phyloP scores from a whole-genome alignment of 2,797 vertebrate genomes.

The Danionella dracula region DNA sequence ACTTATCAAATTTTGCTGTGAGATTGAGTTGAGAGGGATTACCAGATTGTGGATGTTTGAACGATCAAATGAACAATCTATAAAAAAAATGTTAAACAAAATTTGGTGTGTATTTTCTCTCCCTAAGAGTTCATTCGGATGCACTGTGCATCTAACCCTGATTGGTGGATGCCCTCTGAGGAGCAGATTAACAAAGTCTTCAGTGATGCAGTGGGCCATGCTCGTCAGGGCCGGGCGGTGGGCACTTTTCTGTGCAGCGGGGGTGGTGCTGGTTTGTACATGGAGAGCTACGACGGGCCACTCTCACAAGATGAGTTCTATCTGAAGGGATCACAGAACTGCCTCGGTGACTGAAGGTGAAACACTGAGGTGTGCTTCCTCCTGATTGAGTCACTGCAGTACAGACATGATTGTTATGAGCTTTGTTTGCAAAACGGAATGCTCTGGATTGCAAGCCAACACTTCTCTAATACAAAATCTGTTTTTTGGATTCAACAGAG shows the following conservation, averaged over 20 bases:
- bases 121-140: constrained; percentile 97
- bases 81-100: too few species aligned
- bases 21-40: too few species aligned
- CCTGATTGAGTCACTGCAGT: constrained; percentile 4
- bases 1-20: too few species aligned
- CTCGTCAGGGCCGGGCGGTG: constrained; percentile 92
- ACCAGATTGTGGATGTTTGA: too few species aligned
- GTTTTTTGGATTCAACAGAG: too few species aligned
- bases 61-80: too few species aligned
- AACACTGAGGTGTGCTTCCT: neutral
- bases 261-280: constrained; percentile 81
- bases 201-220: constrained; percentile 94
- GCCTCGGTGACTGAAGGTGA: constrained; percentile 78
- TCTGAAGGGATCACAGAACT: constrained; percentile 81
- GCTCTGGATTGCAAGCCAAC: too few species aligned
- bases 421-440: neutral
- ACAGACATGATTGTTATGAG: neutral
- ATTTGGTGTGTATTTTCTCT: neutral
- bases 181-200: constrained; percentile 99
- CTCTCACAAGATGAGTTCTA: constrained; percentile 88
- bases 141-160: constrained; percentile 96
- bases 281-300: constrained; percentile 85
- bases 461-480: too few species aligned
- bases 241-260: constrained; percentile 79
- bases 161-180: constrained; percentile 99